These are phyloP conservation scores for Falcaria lacertinaria DNA, from an alignment of 2,888 invertebrate genomes.

Conservation along the genomic window DNA sequence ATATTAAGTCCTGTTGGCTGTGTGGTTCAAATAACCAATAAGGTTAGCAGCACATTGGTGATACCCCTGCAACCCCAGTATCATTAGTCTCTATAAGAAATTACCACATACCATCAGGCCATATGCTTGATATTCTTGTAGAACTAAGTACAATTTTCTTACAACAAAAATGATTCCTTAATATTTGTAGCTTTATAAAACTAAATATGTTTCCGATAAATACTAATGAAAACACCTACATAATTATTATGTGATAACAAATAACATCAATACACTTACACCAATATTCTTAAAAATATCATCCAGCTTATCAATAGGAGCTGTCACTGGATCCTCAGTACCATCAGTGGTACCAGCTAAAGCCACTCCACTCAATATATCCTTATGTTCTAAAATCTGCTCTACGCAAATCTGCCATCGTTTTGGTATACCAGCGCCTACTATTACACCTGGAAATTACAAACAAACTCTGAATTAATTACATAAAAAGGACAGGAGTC, in stretches of 20 bases:
- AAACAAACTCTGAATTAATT: no score
- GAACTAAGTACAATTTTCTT: no score
- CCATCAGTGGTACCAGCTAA: conserved; percentile 91
- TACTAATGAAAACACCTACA: neutral
- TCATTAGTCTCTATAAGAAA: no score
- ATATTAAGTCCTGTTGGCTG: no score
- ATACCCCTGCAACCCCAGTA: no score
- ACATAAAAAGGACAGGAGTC: no score
- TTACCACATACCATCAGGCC: no score
- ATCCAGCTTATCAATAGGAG: conserved; percentile 67
- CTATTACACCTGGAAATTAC: conserved; percentile 82
- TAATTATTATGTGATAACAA: conserved; percentile 1
- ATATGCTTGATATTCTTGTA: no score
- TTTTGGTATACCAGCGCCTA: conserved; percentile 85
- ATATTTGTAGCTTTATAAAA: no score
- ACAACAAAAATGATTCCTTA: no score
- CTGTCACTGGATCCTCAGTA: conserved; percentile 79
- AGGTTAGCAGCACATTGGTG: no score
- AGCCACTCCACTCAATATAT: conserved; percentile 84
- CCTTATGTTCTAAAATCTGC: conserved; percentile 74
- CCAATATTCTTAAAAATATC: conserved; percentile 82
- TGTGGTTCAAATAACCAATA: no score
- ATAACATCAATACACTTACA: conserved; percentile 75
- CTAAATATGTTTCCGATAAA: neutral
- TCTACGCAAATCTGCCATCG: conserved; percentile 83